These are phyloP conservation scores for Drosophila ohnishii DNA, from an alignment of 1,140 invertebrate species.

Conservation along the genomic window DNA sequence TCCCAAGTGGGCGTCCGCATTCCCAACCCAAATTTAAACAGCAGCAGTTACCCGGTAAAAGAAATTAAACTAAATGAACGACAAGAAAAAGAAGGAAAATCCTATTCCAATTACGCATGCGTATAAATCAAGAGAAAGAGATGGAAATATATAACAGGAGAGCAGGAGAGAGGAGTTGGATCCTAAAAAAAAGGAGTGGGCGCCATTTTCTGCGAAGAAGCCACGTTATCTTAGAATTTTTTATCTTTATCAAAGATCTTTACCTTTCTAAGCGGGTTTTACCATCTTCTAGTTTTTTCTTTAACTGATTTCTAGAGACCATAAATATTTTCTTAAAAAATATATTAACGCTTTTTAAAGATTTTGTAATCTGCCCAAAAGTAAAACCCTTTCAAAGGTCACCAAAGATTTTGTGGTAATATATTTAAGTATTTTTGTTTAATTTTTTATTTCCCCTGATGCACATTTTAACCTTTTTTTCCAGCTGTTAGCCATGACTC, in stretches of 20 bases:
- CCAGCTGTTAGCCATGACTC: constrained; percentile 2
- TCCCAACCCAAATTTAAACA: constrained; percentile 40
- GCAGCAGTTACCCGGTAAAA: constrained; percentile 5
- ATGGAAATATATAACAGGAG: not conserved
- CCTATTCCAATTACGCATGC: constrained; percentile 31
- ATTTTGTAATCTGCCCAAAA: no score
- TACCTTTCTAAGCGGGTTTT: not conserved
- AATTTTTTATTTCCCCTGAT: not conserved
- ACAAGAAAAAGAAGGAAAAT: not conserved
- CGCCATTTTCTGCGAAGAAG: constrained; percentile 10
- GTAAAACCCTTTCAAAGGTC: not conserved
- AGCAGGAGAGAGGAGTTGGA: not conserved
- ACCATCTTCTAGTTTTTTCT: not conserved
- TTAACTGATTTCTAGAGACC: not conserved
- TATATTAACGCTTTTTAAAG: no score
- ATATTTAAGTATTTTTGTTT: not conserved
- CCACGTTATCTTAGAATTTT: constrained; percentile 12
- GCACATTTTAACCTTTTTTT: constrained; percentile 20
- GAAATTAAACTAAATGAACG: constrained; percentile 47
- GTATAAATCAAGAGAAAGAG: constrained; percentile 28
- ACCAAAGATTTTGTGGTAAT: not conserved
- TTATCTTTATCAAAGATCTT: constrained; percentile 21
- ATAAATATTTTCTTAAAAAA: not conserved
- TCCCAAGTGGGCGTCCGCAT: constrained; percentile 37
- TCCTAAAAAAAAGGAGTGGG: constrained; percentile 15